Conservation (phyloP, 2,113 vertebrate genomes). For the Gallinago media region DNA sequence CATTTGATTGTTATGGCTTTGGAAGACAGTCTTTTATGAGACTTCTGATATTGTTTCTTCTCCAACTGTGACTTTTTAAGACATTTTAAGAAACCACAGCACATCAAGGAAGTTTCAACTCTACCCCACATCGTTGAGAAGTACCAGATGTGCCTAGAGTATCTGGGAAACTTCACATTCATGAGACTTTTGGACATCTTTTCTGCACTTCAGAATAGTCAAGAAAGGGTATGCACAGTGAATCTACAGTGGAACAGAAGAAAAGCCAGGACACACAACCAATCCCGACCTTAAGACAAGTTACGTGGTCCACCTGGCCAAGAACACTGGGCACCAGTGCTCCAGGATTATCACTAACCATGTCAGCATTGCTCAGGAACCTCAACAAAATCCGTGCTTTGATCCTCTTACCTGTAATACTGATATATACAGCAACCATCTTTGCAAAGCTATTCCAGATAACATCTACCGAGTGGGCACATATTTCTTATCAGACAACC, state of each 20-base stretch:
- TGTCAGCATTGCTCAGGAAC: background rate
- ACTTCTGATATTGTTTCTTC: background rate
- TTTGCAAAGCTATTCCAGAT: constrained; percentile 9
- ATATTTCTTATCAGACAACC: background rate
- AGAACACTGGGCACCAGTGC: background rate
- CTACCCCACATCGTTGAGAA: background rate
- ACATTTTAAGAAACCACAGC: background rate
- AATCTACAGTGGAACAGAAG: background rate
- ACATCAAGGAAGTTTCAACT: background rate
- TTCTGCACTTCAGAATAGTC: background rate
- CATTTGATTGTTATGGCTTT: background rate
- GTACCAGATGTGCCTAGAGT: background rate
- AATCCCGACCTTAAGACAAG: background rate
- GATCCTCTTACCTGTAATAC: background rate
- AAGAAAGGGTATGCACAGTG: background rate
- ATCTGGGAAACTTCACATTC: background rate
- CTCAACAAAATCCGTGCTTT: background rate
- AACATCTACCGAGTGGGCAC: background rate
- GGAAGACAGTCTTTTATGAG: background rate
- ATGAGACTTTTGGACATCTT: background rate
- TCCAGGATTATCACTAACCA: background rate
- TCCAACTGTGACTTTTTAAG: background rate
- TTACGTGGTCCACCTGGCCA: background rate
- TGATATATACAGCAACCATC: background rate
- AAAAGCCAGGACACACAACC: background rate